These are phyloP conservation scores for Menidia menidia DNA, from an alignment of 2,797 vertebrate species.

Conservation along the genomic window DNA sequence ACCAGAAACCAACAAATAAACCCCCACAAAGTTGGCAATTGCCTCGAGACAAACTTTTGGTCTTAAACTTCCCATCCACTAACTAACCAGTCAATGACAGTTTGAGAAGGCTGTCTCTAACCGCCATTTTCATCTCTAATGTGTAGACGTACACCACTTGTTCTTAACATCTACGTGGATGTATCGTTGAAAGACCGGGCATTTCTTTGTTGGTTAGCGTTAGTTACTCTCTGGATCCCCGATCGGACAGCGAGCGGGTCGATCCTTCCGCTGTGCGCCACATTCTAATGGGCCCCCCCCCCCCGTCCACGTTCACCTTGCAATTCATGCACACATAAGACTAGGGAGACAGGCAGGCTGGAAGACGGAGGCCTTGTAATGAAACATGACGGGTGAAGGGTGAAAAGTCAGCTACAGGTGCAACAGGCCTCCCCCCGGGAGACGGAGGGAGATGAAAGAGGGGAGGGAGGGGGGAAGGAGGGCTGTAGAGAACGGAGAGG, in stretches of 20 bases:
- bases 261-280: slow-evolving; percentile 18
- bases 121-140: no score
- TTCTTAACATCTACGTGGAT: no score
- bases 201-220: background rate
- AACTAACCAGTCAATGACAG: background rate
- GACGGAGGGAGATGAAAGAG: slow-evolving; percentile 40
- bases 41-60: background rate
- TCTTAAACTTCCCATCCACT: background rate
- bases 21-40: background rate
- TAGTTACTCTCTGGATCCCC: slow-evolving; percentile 8
- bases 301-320: slow-evolving; percentile 44
- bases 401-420: slow-evolving; percentile 55
- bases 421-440: slow-evolving; percentile 42
- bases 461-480: slow-evolving; percentile 4
- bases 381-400: slow-evolving; percentile 68
- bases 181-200: no score
- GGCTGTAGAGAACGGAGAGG: slow-evolving; percentile 24
- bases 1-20: no score
- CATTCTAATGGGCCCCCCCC: background rate
- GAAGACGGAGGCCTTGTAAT: slow-evolving; percentile 57
- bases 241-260: slow-evolving; percentile 29
- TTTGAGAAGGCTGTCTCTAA: no score
- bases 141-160: no score
- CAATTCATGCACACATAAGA: slow-evolving; percentile 20
- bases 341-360: slow-evolving; percentile 43